Conservation (phyloP, 2,888 invertebrate species). For the Amblyjoppa fuscipennis region DNA sequence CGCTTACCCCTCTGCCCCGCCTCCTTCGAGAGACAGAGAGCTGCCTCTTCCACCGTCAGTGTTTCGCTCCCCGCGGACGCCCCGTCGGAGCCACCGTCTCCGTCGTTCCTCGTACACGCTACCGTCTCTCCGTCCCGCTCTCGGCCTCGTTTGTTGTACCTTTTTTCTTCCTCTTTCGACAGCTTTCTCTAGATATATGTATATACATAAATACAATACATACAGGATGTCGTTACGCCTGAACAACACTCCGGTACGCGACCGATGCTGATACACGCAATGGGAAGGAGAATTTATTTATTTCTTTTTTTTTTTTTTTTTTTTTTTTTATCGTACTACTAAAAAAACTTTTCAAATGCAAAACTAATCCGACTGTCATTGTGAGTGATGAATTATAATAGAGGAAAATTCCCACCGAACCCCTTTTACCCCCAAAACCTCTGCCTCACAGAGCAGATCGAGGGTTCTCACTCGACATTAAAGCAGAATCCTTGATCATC, state of each 20-base stretch:
- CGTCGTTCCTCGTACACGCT: background rate
- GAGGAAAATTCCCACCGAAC: background rate
- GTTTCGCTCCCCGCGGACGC: conserved; percentile 66
- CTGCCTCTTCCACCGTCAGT: conserved; percentile 60
- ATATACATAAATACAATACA: conserved; percentile 6
- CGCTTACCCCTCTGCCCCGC: conserved; percentile 53
- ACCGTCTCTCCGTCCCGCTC: conserved; percentile 27
- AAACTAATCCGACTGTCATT: background rate
- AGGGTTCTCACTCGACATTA: background rate
- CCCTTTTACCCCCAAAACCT: background rate
- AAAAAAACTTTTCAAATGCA: conserved; percentile 30
- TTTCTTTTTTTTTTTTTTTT: background rate
- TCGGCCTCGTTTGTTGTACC: conserved; percentile 44
- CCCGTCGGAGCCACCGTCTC: conserved; percentile 51
- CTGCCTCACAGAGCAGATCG: background rate
- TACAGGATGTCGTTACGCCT: conserved; percentile 49
- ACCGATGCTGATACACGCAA: background rate
- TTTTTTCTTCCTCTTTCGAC: conserved; percentile 38
- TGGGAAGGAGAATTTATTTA: background rate
- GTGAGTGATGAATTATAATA: background rate
- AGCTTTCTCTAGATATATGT: conserved; percentile 47
- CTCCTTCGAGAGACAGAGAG: conserved; percentile 25
- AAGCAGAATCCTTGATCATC: background rate
- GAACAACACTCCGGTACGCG: conserved; percentile 19
- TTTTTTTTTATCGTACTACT: background rate